Conservation (phyloP, 30 jellyfish, hydroid and myxozoan genomes). For the Cassiopea andromeda region DNA sequence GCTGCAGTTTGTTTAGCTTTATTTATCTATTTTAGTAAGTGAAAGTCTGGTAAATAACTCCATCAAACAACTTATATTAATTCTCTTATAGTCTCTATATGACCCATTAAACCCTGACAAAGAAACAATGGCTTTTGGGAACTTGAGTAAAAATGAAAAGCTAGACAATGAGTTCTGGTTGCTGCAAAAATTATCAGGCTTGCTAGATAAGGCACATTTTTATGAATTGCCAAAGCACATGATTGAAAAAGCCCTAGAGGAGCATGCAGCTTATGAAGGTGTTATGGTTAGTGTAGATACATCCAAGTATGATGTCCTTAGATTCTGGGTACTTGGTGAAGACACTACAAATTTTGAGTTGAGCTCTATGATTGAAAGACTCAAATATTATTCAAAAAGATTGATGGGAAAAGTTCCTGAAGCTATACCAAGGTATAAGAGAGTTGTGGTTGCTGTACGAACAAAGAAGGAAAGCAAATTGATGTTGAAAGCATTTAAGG, state of each 20-base stretch:
- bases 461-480: conserved; percentile 83
- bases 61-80: background rate
- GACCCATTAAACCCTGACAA: conserved; percentile 96
- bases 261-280: conserved; percentile 87
- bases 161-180: conserved; percentile 86
- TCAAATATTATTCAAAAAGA: conserved; percentile 40
- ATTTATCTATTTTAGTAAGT: no score
- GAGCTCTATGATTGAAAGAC: conserved; percentile 29
- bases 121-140: conserved; percentile 73
- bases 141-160: conserved; percentile 70
- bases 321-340: conserved; percentile 92
- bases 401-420: conserved; percentile 65
- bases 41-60: no score
- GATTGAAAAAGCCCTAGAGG: conserved; percentile 58
- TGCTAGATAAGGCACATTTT: conserved; percentile 82
- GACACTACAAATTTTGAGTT: conserved; percentile 46
- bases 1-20: no score
- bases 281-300: conserved; percentile 91
- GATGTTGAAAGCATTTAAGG: conserved; percentile 88
- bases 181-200: conserved; percentile 75
- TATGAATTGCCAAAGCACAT: conserved; percentile 72
- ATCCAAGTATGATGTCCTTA: conserved; percentile 78
- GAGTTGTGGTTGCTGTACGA: conserved; percentile 93
- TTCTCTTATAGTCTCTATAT: conserved; percentile 68
- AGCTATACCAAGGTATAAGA: conserved; percentile 72